These are phyloP conservation scores for Etheostoma spectabile DNA, from an alignment of 2,113 vertebrate genomes.

Conservation along the genomic window DNA sequence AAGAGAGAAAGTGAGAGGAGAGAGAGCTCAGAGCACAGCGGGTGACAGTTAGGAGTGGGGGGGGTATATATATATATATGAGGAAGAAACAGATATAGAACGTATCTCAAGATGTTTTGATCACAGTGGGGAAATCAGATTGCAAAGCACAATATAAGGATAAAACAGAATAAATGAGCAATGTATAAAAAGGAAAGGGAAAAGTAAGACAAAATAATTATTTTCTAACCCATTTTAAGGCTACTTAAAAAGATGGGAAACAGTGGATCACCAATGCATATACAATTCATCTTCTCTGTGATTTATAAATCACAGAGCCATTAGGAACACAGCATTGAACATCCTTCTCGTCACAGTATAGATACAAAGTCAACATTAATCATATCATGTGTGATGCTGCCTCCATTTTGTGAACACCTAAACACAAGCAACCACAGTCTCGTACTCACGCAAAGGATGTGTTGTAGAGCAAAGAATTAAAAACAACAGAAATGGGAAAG, in stretches of 20 bases:
- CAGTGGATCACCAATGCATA: background rate
- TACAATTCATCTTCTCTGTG: background rate
- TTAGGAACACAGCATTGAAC: background rate
- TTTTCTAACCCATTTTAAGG: background rate
- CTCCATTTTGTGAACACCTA: background rate
- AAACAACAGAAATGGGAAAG: background rate
- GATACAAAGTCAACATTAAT: background rate
- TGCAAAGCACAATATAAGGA: background rate
- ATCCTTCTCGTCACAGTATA: background rate
- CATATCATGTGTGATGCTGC: background rate
- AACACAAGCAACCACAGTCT: background rate
- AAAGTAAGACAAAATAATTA: background rate
- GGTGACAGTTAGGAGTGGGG: background rate
- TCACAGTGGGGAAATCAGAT: background rate
- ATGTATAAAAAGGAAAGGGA: background rate
- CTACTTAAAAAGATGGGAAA: background rate
- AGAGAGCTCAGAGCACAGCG: background rate
- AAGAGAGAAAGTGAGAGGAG: constrained; percentile 2
- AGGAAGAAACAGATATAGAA: background rate
- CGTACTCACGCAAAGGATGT: background rate
- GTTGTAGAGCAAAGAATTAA: background rate
- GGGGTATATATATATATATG: no score
- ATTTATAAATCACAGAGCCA: background rate
- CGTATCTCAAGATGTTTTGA: background rate
- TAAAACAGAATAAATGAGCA: constrained; percentile 6